Evolutionary conservation across 2,113 vertebrate genomes (phyloP), one percentile per base, ranked within the genome.

Genomic region (Hippopotamus amphibius): DNA sequence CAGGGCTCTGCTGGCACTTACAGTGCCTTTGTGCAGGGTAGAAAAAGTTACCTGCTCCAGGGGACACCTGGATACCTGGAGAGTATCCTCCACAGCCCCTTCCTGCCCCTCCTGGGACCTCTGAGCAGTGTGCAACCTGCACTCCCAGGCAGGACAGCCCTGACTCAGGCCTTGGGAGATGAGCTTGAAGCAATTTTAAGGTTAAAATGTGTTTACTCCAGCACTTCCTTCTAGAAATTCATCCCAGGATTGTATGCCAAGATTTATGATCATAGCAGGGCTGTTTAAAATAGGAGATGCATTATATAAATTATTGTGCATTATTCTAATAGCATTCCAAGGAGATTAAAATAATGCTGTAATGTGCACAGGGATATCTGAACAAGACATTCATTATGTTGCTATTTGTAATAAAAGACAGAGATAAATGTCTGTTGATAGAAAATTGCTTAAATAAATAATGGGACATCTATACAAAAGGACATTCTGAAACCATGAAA

Each of bases 391-490:
- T 80, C 74, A 65, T 92, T 72, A 72, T 2, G 5, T 71, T 72
- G 57, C 55, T 43, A 19, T 61, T 61, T 46, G 82, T 81, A 37
- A 87, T 37, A 81, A n/a, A 81, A 81, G 83, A 63, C 84, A 0
- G 22, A 87, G 83, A 88, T 86, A 71, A 82, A 92, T 57, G 66
- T 57, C 59, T 92, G 46, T n/a, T 74, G 76, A 82, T 66, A 50
- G 66, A 33, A 53, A 82, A 88, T 37, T 17, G 30, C 57, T 81
- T 74, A 72, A 53, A 69, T 88, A 65, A 81, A 63, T 95, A 48
- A 74, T 12, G 13, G 37, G 37, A 41, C 76, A 57, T 55, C 74
- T 24, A 9, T n/a, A 17, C 74, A 55, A 14, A 19, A 37, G 81
- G 88, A 33, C 72, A 11, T 6, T 30, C 33, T 24, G 14, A 68